Percentiles rank a stretch among this genome's conserved stretches.
These are phyloP conservation scores for Tauraco hartlaubi DNA, from an alignment of 2,797 vertebrate genomes.

Conservation along the genomic window DNA sequence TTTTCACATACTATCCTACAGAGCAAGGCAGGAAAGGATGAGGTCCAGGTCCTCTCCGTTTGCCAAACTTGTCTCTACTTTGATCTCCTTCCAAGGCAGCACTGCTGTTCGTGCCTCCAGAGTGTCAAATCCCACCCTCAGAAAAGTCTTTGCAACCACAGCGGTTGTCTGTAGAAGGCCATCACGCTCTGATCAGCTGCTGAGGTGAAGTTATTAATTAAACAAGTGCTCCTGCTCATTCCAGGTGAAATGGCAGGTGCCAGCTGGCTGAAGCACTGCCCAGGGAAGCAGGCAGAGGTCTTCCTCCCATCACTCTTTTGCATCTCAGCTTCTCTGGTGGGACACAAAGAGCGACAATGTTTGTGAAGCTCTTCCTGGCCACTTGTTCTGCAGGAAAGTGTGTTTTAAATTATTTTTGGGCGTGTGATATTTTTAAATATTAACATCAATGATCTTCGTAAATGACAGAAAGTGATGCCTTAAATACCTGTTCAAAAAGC, in stretches of 20 bases:
- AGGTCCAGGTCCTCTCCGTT: neutral
- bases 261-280: neutral
- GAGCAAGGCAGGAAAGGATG: neutral
- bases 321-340: neutral
- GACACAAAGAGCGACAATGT: neutral
- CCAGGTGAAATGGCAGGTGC: neutral
- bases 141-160: neutral
- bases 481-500: constrained; percentile 51
- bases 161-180: neutral
- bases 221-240: neutral
- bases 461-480: constrained; percentile 10
- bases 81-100: neutral
- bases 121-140: neutral
- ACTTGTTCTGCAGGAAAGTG: neutral
- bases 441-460: neutral
- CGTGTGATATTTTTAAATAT: constrained; percentile 37
- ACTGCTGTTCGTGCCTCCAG: neutral
- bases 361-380: constrained; percentile 25
- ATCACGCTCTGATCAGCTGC: neutral
- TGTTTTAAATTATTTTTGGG: neutral
- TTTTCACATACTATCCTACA: neutral
- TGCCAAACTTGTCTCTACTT: neutral
- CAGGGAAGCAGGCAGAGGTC: neutral
- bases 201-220: neutral
- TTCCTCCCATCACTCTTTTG: neutral